Base-by-base conservation (phyloP, 2,888 invertebrate genomes). In the Empis livida region DNA sequence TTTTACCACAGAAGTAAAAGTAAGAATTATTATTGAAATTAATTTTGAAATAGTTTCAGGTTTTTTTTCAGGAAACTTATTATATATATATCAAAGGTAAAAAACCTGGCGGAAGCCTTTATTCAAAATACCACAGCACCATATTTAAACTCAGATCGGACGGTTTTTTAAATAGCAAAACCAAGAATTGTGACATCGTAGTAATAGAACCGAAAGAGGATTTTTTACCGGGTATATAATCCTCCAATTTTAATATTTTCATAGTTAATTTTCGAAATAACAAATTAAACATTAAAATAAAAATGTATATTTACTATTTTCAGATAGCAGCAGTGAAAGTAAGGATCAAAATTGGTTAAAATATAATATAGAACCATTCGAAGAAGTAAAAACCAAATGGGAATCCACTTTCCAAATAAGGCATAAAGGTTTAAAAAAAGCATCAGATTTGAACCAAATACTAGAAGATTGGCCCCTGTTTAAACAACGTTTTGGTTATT, bases 1-100 rank as follows among this genome's bases (percentile, higher is more conserved):
- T 44, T 44, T 44, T 44, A 37, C 11, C 16, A 44, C 35, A 10
- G 44, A 44, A 23, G 37, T 37, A 44, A 20, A 14, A 30, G 13
- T 43, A 44, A 44, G 23, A 2, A 27, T 8, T 27, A 20, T 20
- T 20, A 5, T 20, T 20, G 5, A 20, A 20, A 20, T 20, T 5
- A 20, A 5, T 20, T 20, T n/a, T n/a, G n/a, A n/a, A n/a, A n/a
- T n/a, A n/a, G 20, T 20, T 20, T 20, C 20, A 20, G 20, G 5
- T 20, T 42, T 20, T 13, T 20, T 11, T 1, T 20, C 30, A 43
- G 43, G 43, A 27, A 30, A 43, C 30, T 43, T 43, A 43, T 43
- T 43, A 15, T 10, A 14, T 43, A 10, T 14, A n/a, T 8, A 43
- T 31, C 3, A n/a, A 43, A 27, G 43, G 30, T n/a, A 43, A 30